Percentiles rank a stretch among this genome's conserved stretches.
These are phyloP conservation scores for Cheumatopsyche charites DNA, from an alignment of 1,140 invertebrate species.

Conservation along the genomic window DNA sequence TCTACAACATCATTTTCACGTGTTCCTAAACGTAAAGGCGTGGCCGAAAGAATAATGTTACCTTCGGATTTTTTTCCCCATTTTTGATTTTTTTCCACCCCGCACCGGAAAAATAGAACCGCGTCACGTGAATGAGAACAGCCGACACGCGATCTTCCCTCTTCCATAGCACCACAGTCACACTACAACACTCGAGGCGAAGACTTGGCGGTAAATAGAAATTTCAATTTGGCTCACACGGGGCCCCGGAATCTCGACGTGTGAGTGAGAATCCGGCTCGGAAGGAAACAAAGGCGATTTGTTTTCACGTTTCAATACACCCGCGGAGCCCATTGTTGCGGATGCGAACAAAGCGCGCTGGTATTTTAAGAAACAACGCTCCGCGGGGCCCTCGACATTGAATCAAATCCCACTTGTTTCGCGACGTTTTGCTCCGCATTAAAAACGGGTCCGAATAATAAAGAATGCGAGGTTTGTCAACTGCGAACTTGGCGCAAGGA, in stretches of 20 bases:
- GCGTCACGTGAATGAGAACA: neutral
- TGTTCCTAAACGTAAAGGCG: conserved; percentile 8
- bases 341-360: conserved; percentile 20
- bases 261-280: neutral
- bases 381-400: neutral
- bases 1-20: conserved; percentile 14
- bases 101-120: conserved; percentile 31
- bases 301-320: conserved; percentile 34
- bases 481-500: neutral
- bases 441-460: too few species aligned
- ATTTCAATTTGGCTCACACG: conserved; percentile 8
- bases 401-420: too few species aligned
- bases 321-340: conserved; percentile 11
- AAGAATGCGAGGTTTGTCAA: neutral
- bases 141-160: conserved; percentile 14
- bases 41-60: conserved; percentile 4
- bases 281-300: conserved; percentile 33
- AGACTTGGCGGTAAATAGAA: neutral
- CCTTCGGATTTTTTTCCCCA: neutral
- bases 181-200: neutral
- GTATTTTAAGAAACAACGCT: conserved; percentile 27
- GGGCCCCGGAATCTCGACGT: neutral
- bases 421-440: too few species aligned
- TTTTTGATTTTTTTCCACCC: conserved; percentile 9
- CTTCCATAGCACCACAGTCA: neutral